Base-by-base conservation (phyloP, 2,113 vertebrate genomes). In the Elanus axillaris region DNA sequence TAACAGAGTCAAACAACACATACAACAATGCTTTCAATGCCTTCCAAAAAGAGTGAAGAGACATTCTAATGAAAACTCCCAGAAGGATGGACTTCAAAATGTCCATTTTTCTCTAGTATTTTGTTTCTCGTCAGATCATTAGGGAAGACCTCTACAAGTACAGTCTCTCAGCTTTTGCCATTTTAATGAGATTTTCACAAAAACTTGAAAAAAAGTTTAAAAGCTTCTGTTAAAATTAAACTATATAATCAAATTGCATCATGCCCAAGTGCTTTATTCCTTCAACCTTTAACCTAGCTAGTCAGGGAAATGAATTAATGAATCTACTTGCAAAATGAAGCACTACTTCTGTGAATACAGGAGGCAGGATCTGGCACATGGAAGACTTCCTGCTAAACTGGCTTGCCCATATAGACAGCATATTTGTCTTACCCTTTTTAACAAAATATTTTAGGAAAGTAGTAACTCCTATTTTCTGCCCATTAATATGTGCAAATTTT, bases 381-480 rank as follows among this genome's bases (percentile, higher is more conserved):
- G 26, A 94, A 72, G 32, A 96, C 85, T 96, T 96, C 96, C 96
- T 93, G 94, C 55, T 93, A 88, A 95, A 94, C 92, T 76, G 75
- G 94, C 96, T 90, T 71, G 53, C 18, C 72, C 31, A 34, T 50
- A 43, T 6, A 73, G 40, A 52, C 73, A 68, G 43, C 29, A 43
- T 45, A 78, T 52, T 84, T 91, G 36, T 64, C 60, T 78, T 60
- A 25, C 0, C 75, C 31, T 82, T 93, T 91, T 84, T 48, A 93
- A 78, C 32, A 80, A 74, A 90, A 53, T 22, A 50, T 47, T 36
- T 74, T 31, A 68, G 38, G 13, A 79, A 90, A 90, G 72, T 36
- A 76, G 3, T 56, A 78, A 67, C n/a, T 86, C 20, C 10, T 58
- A 68, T 72, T 85, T 94, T 95, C 69, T 95, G 43, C 27, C 32